phyloP scores from a whole-genome alignment of 2,113 vertebrate genomes.

The Mobula birostris region DNA sequence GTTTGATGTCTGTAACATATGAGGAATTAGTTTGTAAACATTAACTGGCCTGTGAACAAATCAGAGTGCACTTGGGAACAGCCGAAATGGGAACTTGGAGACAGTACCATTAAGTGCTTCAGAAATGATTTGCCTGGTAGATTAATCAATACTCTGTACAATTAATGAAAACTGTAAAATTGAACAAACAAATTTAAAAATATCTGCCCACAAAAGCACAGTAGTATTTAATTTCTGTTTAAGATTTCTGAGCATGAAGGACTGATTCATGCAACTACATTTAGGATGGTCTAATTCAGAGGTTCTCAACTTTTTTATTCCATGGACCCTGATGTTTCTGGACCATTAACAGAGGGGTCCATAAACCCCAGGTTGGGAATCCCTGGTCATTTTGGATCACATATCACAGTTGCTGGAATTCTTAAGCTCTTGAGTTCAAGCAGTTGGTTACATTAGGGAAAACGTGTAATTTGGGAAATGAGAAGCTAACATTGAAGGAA shows the following conservation, averaged over 20 bases:
- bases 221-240: background rate
- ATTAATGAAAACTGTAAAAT: background rate
- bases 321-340: too few species aligned
- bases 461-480: background rate
- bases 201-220: too few species aligned
- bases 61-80: background rate
- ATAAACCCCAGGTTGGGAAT: too few species aligned
- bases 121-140: background rate
- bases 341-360: too few species aligned
- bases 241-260: background rate
- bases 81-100: background rate
- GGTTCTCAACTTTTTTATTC: too few species aligned
- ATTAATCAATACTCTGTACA: background rate
- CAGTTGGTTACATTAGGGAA: background rate
- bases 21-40: too few species aligned
- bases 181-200: background rate
- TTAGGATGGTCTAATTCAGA: background rate
- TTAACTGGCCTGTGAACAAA: too few species aligned
- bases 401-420: background rate
- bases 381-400: too few species aligned
- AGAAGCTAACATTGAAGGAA: background rate
- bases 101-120: background rate
- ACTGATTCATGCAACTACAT: background rate
- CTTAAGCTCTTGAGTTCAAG: background rate
- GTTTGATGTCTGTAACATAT: background rate